A percentile compares a stretch with the other conserved stretches of the same genome.
These are phyloP conservation scores for Cylas formicarius DNA, from an alignment of 1,140 invertebrate species.

Conservation along the genomic window DNA sequence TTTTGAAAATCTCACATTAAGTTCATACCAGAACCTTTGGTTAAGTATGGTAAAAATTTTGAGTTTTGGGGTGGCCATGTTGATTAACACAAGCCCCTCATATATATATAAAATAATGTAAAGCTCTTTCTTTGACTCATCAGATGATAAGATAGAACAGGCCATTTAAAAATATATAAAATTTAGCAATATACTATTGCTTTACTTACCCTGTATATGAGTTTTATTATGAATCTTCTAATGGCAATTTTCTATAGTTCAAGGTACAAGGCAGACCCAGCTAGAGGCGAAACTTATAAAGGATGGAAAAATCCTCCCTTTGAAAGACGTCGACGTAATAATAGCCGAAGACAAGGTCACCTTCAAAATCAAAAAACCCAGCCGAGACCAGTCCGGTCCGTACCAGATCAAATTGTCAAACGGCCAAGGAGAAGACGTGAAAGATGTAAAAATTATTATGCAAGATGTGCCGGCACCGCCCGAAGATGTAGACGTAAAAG, in stretches of 20 bases:
- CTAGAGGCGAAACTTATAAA: constrained; percentile 83
- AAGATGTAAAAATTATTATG: constrained; percentile 78
- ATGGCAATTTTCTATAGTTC: constrained; percentile 54
- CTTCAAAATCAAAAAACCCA: constrained; percentile 85
- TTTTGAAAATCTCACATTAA: no score
- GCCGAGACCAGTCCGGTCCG: constrained; percentile 68
- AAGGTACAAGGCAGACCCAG: constrained; percentile 75
- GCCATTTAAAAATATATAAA: no score
- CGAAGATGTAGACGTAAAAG: constrained; percentile 80
- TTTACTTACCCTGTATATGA: constrained; percentile 11
- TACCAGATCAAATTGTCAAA: constrained; percentile 85
- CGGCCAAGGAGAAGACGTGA: constrained; percentile 77
- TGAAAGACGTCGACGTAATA: constrained; percentile 83
- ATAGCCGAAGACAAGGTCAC: constrained; percentile 83
- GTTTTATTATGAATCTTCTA: constrained; percentile 1
- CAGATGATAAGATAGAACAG: no score
- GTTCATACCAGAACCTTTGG: no score
- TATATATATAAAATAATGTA: no score
- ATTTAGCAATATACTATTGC: constrained; percentile 1
- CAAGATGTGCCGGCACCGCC: constrained; percentile 85
- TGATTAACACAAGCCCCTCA: no score
- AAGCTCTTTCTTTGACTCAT: no score
- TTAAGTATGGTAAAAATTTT: no score
- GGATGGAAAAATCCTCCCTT: constrained; percentile 76
- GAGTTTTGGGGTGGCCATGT: no score